Base-by-base conservation (phyloP, 2,797 vertebrate species). In the Moxostoma hubbsi region DNA sequence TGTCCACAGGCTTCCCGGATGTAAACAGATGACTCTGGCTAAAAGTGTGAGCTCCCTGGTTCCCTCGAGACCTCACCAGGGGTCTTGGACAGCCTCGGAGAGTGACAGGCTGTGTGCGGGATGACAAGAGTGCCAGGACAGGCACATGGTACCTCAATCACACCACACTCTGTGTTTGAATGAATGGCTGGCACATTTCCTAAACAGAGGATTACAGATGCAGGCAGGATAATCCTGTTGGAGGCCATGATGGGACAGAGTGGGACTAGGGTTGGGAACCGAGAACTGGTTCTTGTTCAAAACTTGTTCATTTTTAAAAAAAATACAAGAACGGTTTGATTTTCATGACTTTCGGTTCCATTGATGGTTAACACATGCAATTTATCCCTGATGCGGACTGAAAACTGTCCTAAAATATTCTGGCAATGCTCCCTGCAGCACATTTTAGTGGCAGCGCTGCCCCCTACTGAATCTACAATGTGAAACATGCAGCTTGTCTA, bases 151-250 rank as follows among this genome's bases (percentile, higher is more conserved):
- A 59, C 53, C 36, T 36, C 36, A 36, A 57, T 70, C 50, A 24
- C 66, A 6, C 16, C 66, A 36, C 55, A 59, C 16, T 77, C 61
- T 4, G 16, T 13, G 47, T 36, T 18, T n/a, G 61, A 43, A 11
- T n/a, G 53, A 81, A 68, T 24, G 7, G 74, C 53, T 63, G 57
- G 46, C 73, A 61, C 36, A 71, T 54, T 63, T 18, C 73, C 15
- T 58, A 8, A 61, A 49, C n/a, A 46, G 71, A 72, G 67, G 10
- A 73, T 47, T 71, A 65, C 47, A 73, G 77, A 82, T 63, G 72
- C 16, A 65, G 16, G 54, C 49, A 61, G 49, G 43, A 71, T 81
- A 76, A 79, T 79, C 47, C 71, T 18, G 43, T 18, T 5, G 24
- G 54, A 47, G 73, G 59, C 24, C 57, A 57, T 61, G 57, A 54